A percentile compares a stretch with the other conserved stretches of the same genome.
Evolutionary conservation across 2,888 invertebrate species (phyloP).

Genomic region (Clivina fossor): DNA sequence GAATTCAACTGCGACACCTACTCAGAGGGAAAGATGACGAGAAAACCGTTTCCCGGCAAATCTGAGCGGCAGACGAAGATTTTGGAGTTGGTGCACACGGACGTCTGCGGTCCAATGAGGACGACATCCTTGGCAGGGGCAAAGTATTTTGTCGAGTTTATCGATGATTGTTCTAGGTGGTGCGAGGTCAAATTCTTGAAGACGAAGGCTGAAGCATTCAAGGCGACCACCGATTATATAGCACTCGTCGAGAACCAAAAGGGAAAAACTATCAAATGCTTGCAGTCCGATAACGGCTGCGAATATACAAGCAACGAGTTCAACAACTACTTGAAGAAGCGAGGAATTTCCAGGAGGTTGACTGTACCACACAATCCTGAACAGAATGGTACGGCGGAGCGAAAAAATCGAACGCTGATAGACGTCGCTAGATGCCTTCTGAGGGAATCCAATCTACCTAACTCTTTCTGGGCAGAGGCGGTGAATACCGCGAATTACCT

Average conservation of each 20-base stretch:
- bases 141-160: slow-evolving; percentile 39
- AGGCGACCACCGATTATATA: slow-evolving; percentile 35
- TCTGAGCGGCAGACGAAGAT: slow-evolving; percentile 27
- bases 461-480: slow-evolving; percentile 48
- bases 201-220: slow-evolving; percentile 35
- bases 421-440: slow-evolving; percentile 44
- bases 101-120: slow-evolving; percentile 1
- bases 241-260: slow-evolving; percentile 33
- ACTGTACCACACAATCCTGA: slow-evolving; percentile 36
- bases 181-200: slow-evolving; percentile 37
- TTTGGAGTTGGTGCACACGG: slow-evolving; percentile 8
- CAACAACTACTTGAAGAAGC: slow-evolving; percentile 30
- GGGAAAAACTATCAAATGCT: slow-evolving; percentile 29
- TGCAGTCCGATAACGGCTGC: slow-evolving; percentile 39
- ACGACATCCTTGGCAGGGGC: slow-evolving; percentile 27
- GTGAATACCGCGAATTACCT: slow-evolving; percentile 45
- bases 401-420: too few species aligned
- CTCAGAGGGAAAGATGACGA: neutral
- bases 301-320: slow-evolving; percentile 37
- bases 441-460: slow-evolving; percentile 40
- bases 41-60: slow-evolving; percentile 28
- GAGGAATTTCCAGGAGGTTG: slow-evolving; percentile 37
- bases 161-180: slow-evolving; percentile 35
- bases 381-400: slow-evolving; percentile 39
- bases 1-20: slow-evolving; percentile 25